phyloP scores from a whole-genome alignment of 2,888 invertebrate species.

The Melipona beecheii region DNA sequence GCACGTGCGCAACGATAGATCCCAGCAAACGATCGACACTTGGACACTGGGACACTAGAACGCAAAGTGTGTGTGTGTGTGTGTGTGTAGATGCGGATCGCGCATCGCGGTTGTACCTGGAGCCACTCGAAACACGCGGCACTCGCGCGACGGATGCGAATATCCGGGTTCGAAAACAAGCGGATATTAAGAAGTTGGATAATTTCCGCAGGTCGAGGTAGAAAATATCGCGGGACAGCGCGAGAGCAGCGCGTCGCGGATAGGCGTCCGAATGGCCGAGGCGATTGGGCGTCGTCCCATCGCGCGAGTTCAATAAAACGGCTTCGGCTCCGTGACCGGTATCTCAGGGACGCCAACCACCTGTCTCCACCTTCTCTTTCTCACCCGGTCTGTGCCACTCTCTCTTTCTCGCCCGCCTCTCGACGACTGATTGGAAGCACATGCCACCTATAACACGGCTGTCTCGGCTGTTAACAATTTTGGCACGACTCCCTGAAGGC shows the following conservation, averaged over 20 bases:
- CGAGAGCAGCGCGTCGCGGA: constrained; percentile 21
- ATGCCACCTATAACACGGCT: constrained; percentile 70
- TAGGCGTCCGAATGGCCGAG: constrained; percentile 39
- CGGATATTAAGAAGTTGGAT: constrained; percentile 55
- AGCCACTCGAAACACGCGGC: constrained; percentile 15
- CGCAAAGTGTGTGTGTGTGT: no score
- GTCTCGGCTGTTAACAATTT: constrained; percentile 72
- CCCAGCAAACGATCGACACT: background rate
- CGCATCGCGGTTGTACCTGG: constrained; percentile 1
- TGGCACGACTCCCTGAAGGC: constrained; percentile 70
- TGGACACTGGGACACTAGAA: background rate
- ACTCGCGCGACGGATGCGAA: constrained; percentile 44
- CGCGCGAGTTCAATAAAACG: constrained; percentile 63
- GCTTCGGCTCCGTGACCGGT: constrained; percentile 60
- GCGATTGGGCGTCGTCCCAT: constrained; percentile 38
- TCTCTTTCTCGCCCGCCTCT: constrained; percentile 38
- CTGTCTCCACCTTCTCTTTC: constrained; percentile 66
- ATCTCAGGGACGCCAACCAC: constrained; percentile 68
- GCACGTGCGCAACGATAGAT: background rate
- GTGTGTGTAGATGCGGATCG: background rate
- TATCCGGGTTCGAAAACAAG: constrained; percentile 51
- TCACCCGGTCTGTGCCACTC: constrained; percentile 37
- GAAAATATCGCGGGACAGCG: constrained; percentile 42
- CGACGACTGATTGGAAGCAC: constrained; percentile 70
- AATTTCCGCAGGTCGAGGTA: constrained; percentile 40